phyloP scores from a whole-genome alignment of 2,113 vertebrate species.

The Sinosuthora webbiana region DNA sequence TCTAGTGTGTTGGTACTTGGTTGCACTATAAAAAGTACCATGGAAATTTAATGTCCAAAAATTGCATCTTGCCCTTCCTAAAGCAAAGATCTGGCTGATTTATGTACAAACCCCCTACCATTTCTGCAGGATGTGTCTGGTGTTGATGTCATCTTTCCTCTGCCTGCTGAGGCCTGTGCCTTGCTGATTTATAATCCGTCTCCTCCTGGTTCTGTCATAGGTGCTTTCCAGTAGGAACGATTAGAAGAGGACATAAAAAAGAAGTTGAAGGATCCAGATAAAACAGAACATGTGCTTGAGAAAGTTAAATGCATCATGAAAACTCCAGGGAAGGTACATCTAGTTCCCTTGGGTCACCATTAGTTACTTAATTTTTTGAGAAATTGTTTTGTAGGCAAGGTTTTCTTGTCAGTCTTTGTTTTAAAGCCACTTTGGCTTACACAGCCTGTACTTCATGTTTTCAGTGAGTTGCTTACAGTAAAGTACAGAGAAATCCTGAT shows the following conservation, averaged over 20 bases:
- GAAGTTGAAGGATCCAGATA: constrained; percentile 86
- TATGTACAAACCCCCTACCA: accelerated
- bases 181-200: neutral
- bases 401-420: neutral
- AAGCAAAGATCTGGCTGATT: neutral
- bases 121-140: neutral
- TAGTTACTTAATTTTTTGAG: neutral
- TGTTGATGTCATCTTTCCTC: accelerated
- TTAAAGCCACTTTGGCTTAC: neutral
- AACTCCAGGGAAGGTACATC: constrained; percentile 73
- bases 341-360: neutral
- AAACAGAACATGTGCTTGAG: constrained; percentile 85
- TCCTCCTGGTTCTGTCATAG: constrained; percentile 57
- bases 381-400: neutral
- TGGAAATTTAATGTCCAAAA: neutral
- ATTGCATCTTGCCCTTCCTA: neutral
- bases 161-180: neutral
- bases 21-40: neutral
- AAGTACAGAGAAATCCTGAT: neutral
- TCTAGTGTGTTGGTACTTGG: neutral
- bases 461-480: neutral
- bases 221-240: constrained; percentile 90
- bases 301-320: constrained; percentile 87
- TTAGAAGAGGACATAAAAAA: constrained; percentile 88
- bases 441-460: neutral